Evolutionary conservation across 2,113 vertebrate genomes (phyloP).

Genomic region (Chionomys nivalis): DNA sequence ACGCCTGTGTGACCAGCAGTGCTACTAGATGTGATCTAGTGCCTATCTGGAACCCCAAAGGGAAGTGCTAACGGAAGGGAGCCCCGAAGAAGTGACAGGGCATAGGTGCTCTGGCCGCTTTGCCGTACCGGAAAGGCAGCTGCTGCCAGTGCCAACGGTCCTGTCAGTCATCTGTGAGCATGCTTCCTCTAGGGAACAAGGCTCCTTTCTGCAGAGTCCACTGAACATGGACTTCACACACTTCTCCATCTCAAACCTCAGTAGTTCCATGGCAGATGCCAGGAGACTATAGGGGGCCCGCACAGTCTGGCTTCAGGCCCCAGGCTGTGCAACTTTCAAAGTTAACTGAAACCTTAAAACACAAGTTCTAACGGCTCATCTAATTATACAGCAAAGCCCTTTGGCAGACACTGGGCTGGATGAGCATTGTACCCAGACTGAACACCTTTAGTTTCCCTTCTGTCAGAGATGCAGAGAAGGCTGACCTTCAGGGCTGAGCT

Average conservation of each 20-base stretch:
- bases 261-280: fast-evolving
- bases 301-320: background rate
- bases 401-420: background rate
- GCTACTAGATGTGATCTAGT: no score
- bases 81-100: background rate
- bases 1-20: background rate
- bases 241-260: background rate
- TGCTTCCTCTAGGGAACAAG: background rate
- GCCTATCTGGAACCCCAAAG: background rate
- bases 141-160: background rate
- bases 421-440: background rate
- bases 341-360: background rate
- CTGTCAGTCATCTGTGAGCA: background rate
- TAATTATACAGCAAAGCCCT: background rate
- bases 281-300: background rate
- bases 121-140: background rate
- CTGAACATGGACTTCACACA: no score
- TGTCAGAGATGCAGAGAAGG: background rate
- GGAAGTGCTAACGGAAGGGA: background rate
- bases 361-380: background rate
- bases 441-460: background rate
- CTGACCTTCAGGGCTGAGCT: background rate
- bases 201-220: background rate
- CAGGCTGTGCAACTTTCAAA: fast-evolving
- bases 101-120: background rate